Conservation (phyloP, 2,888 invertebrate genomes). For the Cremastobaeus sp. region DNA sequence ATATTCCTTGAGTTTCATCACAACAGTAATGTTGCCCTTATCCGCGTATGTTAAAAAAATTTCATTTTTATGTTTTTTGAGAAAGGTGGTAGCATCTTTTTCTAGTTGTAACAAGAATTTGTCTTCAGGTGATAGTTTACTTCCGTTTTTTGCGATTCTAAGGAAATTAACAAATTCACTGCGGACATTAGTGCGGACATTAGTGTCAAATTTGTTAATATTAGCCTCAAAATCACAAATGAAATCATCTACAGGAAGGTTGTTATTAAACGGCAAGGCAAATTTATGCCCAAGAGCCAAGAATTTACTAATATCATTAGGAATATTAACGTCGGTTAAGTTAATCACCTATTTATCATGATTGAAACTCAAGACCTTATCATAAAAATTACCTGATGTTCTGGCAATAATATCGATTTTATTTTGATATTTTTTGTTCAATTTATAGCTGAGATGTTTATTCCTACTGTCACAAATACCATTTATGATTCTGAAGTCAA, state of each 20-base stretch:
- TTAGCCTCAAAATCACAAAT: conserved; percentile 6
- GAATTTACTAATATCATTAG: conserved; percentile 1
- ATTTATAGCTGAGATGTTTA: background rate
- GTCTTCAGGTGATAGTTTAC: background rate
- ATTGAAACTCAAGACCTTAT: background rate
- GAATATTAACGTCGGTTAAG: conserved; percentile 1
- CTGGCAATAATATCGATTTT: background rate
- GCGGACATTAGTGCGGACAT: background rate
- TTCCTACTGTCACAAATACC: background rate
- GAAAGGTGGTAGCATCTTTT: background rate
- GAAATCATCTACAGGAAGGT: conserved; percentile 11
- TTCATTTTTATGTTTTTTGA: no score
- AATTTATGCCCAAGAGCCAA: no score
- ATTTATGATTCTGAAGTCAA: background rate
- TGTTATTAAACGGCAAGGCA: conserved; percentile 9
- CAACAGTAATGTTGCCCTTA: background rate
- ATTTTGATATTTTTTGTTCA: background rate
- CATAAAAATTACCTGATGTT: background rate
- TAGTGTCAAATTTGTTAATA: background rate
- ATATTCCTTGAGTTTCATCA: background rate
- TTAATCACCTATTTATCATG: background rate
- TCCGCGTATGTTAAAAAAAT: conserved; percentile 1
- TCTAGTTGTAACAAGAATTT: background rate
- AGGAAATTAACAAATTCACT: conserved; percentile 6
- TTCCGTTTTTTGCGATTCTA: background rate